Evolutionary conservation across 2,113 vertebrate genomes (phyloP), one percentile per base, ranked within the genome.

Genomic region (Sebastes schlegelii): DNA sequence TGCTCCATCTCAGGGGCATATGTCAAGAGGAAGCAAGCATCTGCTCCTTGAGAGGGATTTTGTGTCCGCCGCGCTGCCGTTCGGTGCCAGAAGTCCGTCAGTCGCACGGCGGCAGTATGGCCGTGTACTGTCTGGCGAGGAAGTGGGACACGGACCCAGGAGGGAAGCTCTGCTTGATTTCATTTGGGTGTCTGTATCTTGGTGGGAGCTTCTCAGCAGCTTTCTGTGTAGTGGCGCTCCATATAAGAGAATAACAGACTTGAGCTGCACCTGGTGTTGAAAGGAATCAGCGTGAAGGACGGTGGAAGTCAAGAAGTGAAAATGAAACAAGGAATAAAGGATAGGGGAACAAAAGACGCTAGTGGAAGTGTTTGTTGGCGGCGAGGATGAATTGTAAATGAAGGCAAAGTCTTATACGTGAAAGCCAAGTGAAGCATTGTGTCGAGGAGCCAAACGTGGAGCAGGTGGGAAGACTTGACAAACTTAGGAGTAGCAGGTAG

Each of bases 21-120:
- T 95, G 94, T 94, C 91, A 90, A 83, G 91, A 90, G 88, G 87
- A 94, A 91, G 91, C 86, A 90, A 91, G 93, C 92, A 94, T 94
- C 94, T 93, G 92, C 89, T 94, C 85, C 92, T 94, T 94, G 90
- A 93, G 92, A 89, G 87, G 88, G 91, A 92, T 93, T 92, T 89
- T 69, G 82, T 82, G 80, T 74, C 83, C 21, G 48, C 68, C 11
- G 51, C 73, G 80, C 77, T 67, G 82, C 71, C 83, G 55, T 67
- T 88, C 82, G 65, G 77, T 85, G 90, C 87, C 88, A 91, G 89
- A 74, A 84, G 80, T 87, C 86, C 79, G 26, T 85, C 81, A 79
- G 78, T 90, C 34, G 60, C 86, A 58, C 40, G 62, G 85, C 71
- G 80, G 73, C 90, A 86, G 80, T 69, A 79, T 87, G 88, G 87